These are phyloP conservation scores for Pithys albifrons DNA, from an alignment of 2,113 vertebrate genomes.

Conservation along the genomic window DNA sequence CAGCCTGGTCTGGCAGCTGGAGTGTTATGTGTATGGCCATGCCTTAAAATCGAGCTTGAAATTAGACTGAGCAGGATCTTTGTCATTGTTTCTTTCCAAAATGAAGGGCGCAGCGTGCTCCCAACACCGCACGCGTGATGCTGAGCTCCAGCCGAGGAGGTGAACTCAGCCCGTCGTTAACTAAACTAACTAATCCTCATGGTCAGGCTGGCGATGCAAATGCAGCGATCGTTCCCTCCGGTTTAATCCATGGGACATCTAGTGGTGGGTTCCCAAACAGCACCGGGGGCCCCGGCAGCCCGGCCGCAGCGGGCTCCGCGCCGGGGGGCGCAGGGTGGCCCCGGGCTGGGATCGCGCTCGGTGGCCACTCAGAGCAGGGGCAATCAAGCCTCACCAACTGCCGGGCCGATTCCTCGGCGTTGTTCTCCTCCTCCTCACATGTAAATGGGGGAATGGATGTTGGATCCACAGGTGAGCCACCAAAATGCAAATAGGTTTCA, in stretches of 20 bases:
- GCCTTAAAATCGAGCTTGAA: not conserved
- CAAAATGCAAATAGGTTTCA: not conserved
- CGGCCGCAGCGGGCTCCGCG: not conserved
- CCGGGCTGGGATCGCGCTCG: not conserved
- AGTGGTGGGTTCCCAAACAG: constrained; percentile 52
- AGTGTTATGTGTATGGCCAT: fast-evolving
- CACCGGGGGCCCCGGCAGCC: not conserved
- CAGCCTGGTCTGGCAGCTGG: not conserved
- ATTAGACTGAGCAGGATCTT: not conserved
- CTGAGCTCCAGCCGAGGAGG: not conserved
- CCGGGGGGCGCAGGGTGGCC: fast-evolving
- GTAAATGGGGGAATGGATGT: fast-evolving
- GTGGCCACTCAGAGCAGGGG: not conserved
- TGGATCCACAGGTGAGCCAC: not conserved
- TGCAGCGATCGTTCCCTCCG: not conserved
- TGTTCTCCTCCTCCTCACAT: not conserved
- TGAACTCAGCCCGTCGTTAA: not conserved
- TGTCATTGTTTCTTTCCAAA: not conserved
- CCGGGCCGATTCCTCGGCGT: not conserved
- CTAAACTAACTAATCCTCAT: not conserved
- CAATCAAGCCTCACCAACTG: no score
- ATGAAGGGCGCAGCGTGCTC: not conserved
- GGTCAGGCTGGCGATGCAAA: not conserved
- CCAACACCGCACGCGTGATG: fast-evolving
- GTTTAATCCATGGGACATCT: constrained; percentile 72